phyloP scores from a whole-genome alignment of 2,888 invertebrate species.

The Rhopalosiphum nymphaeae region DNA sequence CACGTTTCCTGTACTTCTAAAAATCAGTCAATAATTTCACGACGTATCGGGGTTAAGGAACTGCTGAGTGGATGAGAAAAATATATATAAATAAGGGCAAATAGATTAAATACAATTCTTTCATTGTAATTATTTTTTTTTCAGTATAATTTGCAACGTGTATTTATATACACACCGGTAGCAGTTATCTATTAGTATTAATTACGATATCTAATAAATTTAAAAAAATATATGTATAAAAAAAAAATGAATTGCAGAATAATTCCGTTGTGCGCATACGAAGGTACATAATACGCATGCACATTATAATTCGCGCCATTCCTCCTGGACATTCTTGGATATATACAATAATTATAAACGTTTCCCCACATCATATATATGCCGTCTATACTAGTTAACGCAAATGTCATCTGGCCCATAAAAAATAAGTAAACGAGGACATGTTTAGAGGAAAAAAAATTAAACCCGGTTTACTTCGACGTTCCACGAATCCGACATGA shows the following conservation, averaged over 20 bases:
- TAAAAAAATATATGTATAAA: neutral
- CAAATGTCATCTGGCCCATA: constrained; percentile 61
- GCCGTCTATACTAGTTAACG: constrained; percentile 16
- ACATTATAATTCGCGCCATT: constrained; percentile 56
- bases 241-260: constrained; percentile 32
- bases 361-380: constrained; percentile 30
- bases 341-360: constrained; percentile 53
- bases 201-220: constrained; percentile 58
- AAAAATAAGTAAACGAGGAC: constrained; percentile 57
- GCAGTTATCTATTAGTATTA: constrained; percentile 22
- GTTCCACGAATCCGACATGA: constrained; percentile 59
- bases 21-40: constrained; percentile 16
- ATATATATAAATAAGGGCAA: constrained; percentile 20
- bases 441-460: constrained; percentile 32
- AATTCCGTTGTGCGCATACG: constrained; percentile 10
- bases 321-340: constrained; percentile 47
- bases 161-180: neutral
- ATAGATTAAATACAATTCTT: constrained; percentile 23
- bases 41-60: constrained; percentile 49
- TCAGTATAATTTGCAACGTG: constrained; percentile 6
- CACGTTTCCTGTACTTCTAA: neutral
- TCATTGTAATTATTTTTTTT: constrained; percentile 38
- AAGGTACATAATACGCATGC: neutral
- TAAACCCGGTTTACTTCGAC: constrained; percentile 52
- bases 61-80: constrained; percentile 5